A percentile compares a stretch with the other conserved stretches of the same genome.
Evolutionary conservation across 2,888 invertebrate species (phyloP).

Genomic region (Ecliptopera silaceata): DNA sequence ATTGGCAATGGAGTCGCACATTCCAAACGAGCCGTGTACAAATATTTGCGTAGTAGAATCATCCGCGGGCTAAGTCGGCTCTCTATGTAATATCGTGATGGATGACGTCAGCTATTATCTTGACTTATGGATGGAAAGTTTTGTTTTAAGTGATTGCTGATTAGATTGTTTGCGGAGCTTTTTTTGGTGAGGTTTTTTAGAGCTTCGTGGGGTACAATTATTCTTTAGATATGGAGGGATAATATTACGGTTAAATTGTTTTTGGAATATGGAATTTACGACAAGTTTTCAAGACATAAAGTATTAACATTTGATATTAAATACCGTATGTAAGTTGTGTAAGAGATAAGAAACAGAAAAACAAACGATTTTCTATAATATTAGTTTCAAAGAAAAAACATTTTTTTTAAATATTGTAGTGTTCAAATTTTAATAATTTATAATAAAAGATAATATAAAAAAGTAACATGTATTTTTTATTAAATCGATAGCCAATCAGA

Average conservation of each 20-base stretch:
- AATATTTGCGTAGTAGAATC: slow-evolving; percentile 74
- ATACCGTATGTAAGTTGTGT: no score
- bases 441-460: no score
- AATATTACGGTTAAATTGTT: no score
- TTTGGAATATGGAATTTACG: no score
- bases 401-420: no score
- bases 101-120: slow-evolving; percentile 54
- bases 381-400: no score
- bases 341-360: no score
- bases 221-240: neutral
- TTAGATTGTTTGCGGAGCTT: slow-evolving; percentile 22
- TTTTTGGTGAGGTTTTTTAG: neutral
- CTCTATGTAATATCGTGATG: slow-evolving; percentile 70
- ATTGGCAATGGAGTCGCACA: slow-evolving; percentile 41
- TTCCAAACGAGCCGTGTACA: slow-evolving; percentile 57
- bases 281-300: no score
- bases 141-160: slow-evolving; percentile 30
- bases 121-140: slow-evolving; percentile 29
- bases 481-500: slow-evolving; percentile 7
- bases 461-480: no score
- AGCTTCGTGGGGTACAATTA: neutral
- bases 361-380: no score
- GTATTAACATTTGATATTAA: no score
- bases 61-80: slow-evolving; percentile 62
- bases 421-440: no score